phyloP scores from a whole-genome alignment of 2,888 invertebrate genomes.

The Sphaeridia pumilis region DNA sequence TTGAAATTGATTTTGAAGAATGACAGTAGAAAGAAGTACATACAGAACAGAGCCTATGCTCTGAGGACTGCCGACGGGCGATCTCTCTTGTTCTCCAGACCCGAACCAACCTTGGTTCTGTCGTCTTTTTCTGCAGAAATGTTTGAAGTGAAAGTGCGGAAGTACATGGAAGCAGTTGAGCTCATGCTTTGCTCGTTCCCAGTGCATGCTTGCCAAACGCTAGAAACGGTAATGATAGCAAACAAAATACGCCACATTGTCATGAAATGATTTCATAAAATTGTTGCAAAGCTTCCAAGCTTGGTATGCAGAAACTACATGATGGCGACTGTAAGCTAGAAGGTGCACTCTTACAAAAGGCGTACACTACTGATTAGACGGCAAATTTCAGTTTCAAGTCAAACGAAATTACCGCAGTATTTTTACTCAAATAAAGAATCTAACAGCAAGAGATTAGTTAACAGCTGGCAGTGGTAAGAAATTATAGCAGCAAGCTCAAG shows the following conservation, averaged over 20 bases:
- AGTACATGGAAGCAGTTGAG: constrained; percentile 23
- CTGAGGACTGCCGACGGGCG: constrained; percentile 10
- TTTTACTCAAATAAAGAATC: no score
- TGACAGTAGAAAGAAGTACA: constrained; percentile 13
- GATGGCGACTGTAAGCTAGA: no score
- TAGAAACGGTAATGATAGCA: constrained; percentile 8
- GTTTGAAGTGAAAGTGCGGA: constrained; percentile 21
- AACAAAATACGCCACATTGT: not conserved
- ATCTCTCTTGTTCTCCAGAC: constrained; percentile 8
- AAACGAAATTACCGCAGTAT: no score
- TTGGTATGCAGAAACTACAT: no score
- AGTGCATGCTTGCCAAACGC: constrained; percentile 23
- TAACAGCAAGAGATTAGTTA: no score
- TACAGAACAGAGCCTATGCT: constrained; percentile 22
- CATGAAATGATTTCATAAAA: not conserved
- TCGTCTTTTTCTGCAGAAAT: constrained; percentile 23
- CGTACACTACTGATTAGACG: no score
- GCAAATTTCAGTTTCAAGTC: no score
- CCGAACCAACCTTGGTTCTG: constrained; percentile 15
- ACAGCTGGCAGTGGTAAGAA: no score
- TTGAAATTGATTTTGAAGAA: no score
- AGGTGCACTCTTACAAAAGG: no score
- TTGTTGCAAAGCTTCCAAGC: no score
- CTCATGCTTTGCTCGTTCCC: constrained; percentile 19
- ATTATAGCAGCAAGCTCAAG: no score